Conservation (phyloP, 2,888 invertebrate genomes). For the Aleiodes testaceus region DNA sequence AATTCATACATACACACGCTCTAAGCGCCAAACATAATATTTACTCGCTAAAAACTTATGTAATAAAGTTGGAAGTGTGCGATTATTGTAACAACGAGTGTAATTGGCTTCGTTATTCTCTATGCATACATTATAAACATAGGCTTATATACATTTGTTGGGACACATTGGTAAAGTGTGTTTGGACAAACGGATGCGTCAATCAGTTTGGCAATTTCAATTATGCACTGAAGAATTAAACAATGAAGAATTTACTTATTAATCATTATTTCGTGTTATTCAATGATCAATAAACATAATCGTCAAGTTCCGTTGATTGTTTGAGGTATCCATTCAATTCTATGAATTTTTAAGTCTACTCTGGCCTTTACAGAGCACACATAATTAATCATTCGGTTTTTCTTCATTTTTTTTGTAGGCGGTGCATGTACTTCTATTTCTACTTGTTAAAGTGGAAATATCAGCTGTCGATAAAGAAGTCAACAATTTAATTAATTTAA, state of each 20-base stretch:
- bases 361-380: too few relatives aligned
- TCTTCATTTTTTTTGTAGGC: too few relatives aligned
- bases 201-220: neutral
- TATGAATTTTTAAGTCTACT: too few relatives aligned
- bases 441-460: too few relatives aligned
- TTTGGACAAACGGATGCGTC: neutral
- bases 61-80: constrained; percentile 54
- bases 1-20: constrained; percentile 22
- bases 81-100: constrained; percentile 40
- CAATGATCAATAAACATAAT: too few relatives aligned
- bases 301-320: too few relatives aligned
- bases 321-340: too few relatives aligned
- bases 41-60: constrained; percentile 55
- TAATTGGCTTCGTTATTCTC: constrained; percentile 34
- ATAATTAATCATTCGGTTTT: too few relatives aligned
- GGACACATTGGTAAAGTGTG: constrained; percentile 43
- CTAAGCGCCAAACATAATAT: constrained; percentile 54
- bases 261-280: neutral
- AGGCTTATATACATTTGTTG: constrained; percentile 57
- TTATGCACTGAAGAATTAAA: constrained; percentile 7
- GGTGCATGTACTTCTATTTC: too few relatives aligned
- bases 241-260: neutral
- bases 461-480: too few relatives aligned
- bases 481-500: too few relatives aligned
- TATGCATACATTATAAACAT: constrained; percentile 40